A percentile compares a stretch with the other conserved stretches of the same genome.
phyloP scores from a whole-genome alignment of 2,797 vertebrate genomes.

The Mycteria americana region DNA sequence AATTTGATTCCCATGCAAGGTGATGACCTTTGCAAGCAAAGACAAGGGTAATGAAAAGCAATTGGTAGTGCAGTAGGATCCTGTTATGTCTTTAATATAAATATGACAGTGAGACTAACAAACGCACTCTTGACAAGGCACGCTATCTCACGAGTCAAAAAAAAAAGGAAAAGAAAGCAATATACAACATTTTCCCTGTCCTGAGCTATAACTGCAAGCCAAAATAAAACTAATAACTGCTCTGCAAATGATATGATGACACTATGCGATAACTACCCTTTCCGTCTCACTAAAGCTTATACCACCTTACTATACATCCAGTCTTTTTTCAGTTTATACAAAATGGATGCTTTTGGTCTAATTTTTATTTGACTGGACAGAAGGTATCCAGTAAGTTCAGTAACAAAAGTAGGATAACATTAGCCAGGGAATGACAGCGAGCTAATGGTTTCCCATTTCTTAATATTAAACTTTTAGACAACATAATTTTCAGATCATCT shows the following conservation, averaged over 20 bases:
- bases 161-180: not conserved
- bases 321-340: not conserved
- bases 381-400: constrained; percentile 12
- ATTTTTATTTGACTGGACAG: not conserved
- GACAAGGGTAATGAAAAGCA: constrained; percentile 66
- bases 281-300: not conserved
- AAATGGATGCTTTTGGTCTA: not conserved
- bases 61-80: constrained; percentile 36
- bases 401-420: constrained; percentile 50
- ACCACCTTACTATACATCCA: not conserved
- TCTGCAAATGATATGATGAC: constrained; percentile 24
- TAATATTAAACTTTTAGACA: not conserved
- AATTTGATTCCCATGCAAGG: constrained; percentile 22
- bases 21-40: constrained; percentile 17
- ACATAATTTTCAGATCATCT: not conserved
- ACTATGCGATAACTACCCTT: not conserved
- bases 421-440: not conserved
- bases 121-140: not conserved
- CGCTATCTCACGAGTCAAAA: not conserved
- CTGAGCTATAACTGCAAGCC: not conserved
- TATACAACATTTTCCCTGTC: not conserved
- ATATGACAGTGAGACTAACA: not conserved
- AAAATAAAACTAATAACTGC: constrained; percentile 20
- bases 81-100: constrained; percentile 12
- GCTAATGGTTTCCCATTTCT: not conserved